Percentiles rank a stretch among this genome's conserved stretches.
Conservation (phyloP, 2,113 vertebrate species). For the Myocastor coypus region DNA sequence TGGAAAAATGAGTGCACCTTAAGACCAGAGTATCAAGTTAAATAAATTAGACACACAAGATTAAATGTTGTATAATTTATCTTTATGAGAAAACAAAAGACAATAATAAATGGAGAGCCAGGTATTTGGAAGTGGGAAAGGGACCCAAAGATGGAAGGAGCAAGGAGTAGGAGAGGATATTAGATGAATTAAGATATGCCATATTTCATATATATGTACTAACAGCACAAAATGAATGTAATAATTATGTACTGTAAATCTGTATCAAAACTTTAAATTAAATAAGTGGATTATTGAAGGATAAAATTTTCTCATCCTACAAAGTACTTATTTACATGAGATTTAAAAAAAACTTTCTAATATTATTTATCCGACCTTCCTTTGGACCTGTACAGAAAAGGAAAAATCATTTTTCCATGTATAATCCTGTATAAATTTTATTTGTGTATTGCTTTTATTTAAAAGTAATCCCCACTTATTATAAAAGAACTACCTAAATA, state of each 20-base stretch:
- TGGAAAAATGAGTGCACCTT: background rate
- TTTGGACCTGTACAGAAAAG: background rate
- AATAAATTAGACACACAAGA: background rate
- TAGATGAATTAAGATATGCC: background rate
- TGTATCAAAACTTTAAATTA: background rate
- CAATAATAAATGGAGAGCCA: background rate
- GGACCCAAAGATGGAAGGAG: background rate
- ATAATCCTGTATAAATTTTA: conserved; percentile 38
- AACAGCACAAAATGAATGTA: background rate
- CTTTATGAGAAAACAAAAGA: background rate
- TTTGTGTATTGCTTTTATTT: background rate
- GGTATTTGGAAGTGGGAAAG: background rate
- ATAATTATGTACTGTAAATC: background rate
- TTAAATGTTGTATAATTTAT: background rate
- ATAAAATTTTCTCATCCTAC: conserved; percentile 27
- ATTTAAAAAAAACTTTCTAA: conserved; percentile 40
- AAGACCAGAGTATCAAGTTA: background rate
- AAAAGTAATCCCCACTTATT: conserved; percentile 18
- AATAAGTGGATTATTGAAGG: background rate
- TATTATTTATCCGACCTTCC: background rate
- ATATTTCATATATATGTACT: background rate
- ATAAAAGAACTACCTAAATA: background rate
- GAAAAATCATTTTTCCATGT: background rate
- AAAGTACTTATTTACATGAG: conserved; percentile 18
- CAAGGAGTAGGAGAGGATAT: background rate